Evolutionary conservation across 2,113 vertebrate species (phyloP), one percentile per base, ranked within the genome.

Genomic region (Xenopus borealis): DNA sequence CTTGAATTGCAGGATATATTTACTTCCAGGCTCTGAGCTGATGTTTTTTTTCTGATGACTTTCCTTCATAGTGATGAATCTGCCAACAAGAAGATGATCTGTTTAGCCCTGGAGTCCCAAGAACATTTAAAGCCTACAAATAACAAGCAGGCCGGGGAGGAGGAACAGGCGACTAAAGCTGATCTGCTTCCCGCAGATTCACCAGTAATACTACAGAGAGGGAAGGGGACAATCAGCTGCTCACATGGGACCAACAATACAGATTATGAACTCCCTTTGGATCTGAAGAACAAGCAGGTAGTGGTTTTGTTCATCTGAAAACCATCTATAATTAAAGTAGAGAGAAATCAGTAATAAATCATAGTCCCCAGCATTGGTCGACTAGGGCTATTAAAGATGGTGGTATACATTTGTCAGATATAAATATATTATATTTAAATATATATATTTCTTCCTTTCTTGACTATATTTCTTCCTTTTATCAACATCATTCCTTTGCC

Each of bases 261-360:
- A 67, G 94, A 98, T 89, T 98, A 97, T 93, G 95, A 99, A 86
- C 95, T 97, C 91, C 98, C 97, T 79, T 93, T 98, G 92, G 96
- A 99, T 92, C 94, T 98, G 94, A 98, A 98, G 95, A 99, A 96
- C 92, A 98, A 98, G 93, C 97, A 98, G 96, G 96, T 99, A 97
- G 92, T 92, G 19, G 40, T 4, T 27, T 27, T 12, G 2, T 61
- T 61, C 81, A 7, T 4, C 33, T 40, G 23, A 27, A 27, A 27
- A 27, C 33, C 33, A 40, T 40, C 33, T 40, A 40, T 40, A 9
- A 6, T 40, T 2, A 40, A 40, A 40, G 23, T 27, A 27, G 23
- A 27, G 23, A 40, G 8, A 40, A 40, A 40, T 7, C 8, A 40
- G 33, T 33, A 7, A 33, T 4, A 33, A 33, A 33, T 33, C 30